Evolutionary conservation across 2,797 vertebrate genomes (phyloP), one percentile per base, ranked within the genome.

Genomic region (Tolypeutes matacus): DNA sequence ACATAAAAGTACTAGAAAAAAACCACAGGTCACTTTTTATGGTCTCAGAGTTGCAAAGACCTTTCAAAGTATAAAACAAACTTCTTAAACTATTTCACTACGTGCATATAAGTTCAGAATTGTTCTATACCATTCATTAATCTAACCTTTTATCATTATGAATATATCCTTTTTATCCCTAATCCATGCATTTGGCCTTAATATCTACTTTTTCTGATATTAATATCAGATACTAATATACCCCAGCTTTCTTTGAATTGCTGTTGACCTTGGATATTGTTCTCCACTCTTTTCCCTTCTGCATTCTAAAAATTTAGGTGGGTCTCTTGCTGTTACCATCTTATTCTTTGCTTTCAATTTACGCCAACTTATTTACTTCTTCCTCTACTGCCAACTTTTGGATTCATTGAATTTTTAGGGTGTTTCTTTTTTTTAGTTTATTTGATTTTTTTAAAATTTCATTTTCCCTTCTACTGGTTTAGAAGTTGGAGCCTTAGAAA

Each of bases 21-120:
- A 90, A 86, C 31, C 56, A 64, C 23, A 51, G 11, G 39, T 10
- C 23, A 84, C 60, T 53, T 70, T 69, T 77, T 81, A 42, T 80
- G 17, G 56, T 64, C 34, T 34, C n/a, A 91, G 56, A 36, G 11
- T 53, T 31, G 78, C 60, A 83, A 83, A 83, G 34, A 62, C 12
- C 60, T 94, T 72, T 89, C 72, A 72, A 93, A 85, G 60, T 34
- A 42, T 85, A 21, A 76, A 76, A 85, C 34, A 84, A 76, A 80
- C 51, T 1, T 15, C 53, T 34, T 56, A 51, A 39, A 51, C 39
- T 46, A 42, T n/a, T 69, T 89, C 69, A 31, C 29, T 78, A 89
- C 46, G 34, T 39, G 15, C 58, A 70, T 46, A 2, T 67, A 90
- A 72, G 17, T 23, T 83, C 3, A 53, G 67, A 83, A 91, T 73